Evolutionary conservation across 2,797 vertebrate species (phyloP).

Genomic region (Catharus ustulatus): DNA sequence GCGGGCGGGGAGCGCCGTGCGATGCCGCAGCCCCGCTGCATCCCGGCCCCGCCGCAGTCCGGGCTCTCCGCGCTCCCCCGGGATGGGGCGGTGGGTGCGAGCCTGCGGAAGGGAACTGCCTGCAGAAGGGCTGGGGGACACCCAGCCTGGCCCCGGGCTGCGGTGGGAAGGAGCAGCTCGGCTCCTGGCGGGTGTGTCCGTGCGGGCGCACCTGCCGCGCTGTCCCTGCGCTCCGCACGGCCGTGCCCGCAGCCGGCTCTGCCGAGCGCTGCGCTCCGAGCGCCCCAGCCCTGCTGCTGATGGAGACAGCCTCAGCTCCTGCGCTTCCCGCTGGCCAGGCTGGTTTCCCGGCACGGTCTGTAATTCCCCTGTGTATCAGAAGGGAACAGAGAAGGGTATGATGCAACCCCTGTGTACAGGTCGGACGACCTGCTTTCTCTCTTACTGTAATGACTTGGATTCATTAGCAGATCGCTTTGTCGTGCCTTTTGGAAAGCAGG

Average conservation of each 20-base stretch:
- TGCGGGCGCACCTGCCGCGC: neutral
- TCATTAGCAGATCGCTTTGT: neutral
- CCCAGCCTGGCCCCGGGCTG: fast-evolving
- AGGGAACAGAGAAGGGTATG: neutral
- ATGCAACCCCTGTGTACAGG: neutral
- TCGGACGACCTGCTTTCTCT: constrained; percentile 16
- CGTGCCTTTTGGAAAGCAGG: neutral
- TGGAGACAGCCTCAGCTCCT: fast-evolving
- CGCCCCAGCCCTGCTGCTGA: fast-evolving
- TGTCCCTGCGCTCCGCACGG: neutral
- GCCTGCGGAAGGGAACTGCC: fast-evolving
- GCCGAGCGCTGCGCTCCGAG: neutral
- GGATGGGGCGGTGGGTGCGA: neutral
- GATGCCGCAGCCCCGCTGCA: neutral
- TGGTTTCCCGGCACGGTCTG: neutral
- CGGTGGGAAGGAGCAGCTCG: neutral
- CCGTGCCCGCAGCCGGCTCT: neutral
- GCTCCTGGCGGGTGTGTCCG: fast-evolving
- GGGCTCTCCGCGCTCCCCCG: neutral
- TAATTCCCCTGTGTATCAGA: neutral
- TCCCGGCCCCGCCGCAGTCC: neutral
- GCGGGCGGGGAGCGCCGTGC: neutral
- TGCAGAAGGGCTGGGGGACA: fast-evolving
- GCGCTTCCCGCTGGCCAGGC: neutral
- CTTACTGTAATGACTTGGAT: neutral